A percentile compares a stretch with the other conserved stretches of the same genome.
Evolutionary conservation across 2,888 invertebrate genomes (phyloP).

Genomic region (Drosophila colorata): DNA sequence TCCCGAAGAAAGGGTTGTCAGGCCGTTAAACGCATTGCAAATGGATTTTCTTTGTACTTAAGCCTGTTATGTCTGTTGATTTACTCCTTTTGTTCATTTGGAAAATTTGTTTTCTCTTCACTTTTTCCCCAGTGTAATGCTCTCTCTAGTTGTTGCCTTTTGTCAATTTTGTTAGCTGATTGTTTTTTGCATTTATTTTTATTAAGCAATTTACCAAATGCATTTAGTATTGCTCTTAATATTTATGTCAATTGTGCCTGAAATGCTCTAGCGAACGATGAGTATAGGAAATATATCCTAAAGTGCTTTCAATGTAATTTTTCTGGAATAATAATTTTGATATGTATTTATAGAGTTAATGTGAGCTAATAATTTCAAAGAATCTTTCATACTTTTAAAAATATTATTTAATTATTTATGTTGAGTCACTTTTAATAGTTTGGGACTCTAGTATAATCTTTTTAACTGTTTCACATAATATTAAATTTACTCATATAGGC

Average conservation of each 20-base stretch:
- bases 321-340: too few species aligned
- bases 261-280: too few species aligned
- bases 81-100: not conserved
- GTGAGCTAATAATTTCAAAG: too few species aligned
- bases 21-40: conserved; percentile 4
- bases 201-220: conserved; percentile 23
- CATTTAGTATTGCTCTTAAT: conserved; percentile 28
- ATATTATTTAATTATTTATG: too few species aligned
- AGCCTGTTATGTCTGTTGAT: not conserved
- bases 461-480: too few species aligned
- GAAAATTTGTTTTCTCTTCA: not conserved
- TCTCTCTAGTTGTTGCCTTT: conserved; percentile 1
- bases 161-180: conserved; percentile 30
- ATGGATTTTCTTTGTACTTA: conserved; percentile 28
- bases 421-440: too few species aligned
- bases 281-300: not conserved
- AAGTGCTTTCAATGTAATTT: conserved; percentile 8
- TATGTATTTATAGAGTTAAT: too few species aligned
- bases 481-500: too few species aligned
- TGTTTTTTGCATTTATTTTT: conserved; percentile 34
- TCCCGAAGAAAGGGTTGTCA: conserved; percentile 4
- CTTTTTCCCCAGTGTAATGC: not conserved
- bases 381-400: not conserved
- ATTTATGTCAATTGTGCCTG: conserved; percentile 7
- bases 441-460: too few species aligned